phyloP scores from a whole-genome alignment of 64 coral and sea anemone species.

The Montipora efflorescens region DNA sequence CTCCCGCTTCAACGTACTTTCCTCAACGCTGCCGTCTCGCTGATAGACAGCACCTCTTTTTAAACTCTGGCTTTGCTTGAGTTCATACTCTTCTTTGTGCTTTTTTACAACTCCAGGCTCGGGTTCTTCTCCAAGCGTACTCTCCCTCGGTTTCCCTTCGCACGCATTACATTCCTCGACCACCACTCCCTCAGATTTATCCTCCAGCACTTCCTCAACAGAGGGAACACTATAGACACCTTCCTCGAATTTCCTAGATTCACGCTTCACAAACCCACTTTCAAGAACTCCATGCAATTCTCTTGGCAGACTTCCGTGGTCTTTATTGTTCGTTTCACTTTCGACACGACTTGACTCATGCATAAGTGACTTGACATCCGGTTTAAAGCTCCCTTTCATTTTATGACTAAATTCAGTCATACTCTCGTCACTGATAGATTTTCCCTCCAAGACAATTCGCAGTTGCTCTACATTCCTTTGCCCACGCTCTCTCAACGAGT shows the following conservation, averaged over 20 bases:
- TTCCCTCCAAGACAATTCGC: neutral
- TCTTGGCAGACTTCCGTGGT: neutral
- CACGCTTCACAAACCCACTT: slow-evolving; percentile 66
- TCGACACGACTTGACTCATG: neutral
- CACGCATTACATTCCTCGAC: neutral
- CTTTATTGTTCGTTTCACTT: neutral
- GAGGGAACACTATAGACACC: slow-evolving; percentile 25
- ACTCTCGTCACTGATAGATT: slow-evolving; percentile 27
- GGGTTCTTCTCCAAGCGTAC: slow-evolving; percentile 39
- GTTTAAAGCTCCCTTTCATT: neutral
- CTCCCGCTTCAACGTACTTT: slow-evolving; percentile 11
- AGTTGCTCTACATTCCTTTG: slow-evolving; percentile 2
- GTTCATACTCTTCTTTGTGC: slow-evolving; percentile 51
- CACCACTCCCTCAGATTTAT: neutral
- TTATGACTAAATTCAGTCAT: neutral
- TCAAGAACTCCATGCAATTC: slow-evolving; percentile 58
- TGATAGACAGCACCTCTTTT: neutral
- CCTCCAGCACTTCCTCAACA: slow-evolving; percentile 8
- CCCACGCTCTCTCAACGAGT: slow-evolving; percentile 36
- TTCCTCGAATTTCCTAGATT: slow-evolving; percentile 69
- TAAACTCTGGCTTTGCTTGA: slow-evolving; percentile 30
- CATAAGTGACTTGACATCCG: neutral
- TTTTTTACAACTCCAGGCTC: slow-evolving; percentile 52
- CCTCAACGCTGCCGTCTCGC: neutral
- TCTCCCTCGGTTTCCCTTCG: slow-evolving; percentile 7